A percentile compares a stretch with the other conserved stretches of the same genome.
Evolutionary conservation across 2,888 invertebrate species (phyloP).

Genomic region (Choristoneura rosaceana): DNA sequence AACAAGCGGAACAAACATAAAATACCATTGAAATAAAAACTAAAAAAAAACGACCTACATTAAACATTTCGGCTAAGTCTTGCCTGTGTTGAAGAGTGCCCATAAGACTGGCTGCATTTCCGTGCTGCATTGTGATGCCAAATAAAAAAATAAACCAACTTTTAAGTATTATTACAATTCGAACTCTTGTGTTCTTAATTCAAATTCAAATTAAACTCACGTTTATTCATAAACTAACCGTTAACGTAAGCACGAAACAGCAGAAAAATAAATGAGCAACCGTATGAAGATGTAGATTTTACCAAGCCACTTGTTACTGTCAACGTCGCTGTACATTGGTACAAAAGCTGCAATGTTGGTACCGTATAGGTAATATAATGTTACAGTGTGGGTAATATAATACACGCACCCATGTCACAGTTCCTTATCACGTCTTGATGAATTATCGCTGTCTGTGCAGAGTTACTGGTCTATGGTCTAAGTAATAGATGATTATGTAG

Average conservation of each 20-base stretch:
- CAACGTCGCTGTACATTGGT: constrained; percentile 29
- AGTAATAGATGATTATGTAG: constrained; percentile 41
- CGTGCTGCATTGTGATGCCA: too few species aligned
- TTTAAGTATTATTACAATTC: background rate
- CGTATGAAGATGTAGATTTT: constrained; percentile 38
- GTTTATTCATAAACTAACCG: constrained; percentile 1
- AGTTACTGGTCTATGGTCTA: constrained; percentile 45
- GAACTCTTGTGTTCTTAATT: constrained; percentile 13
- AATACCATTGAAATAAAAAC: too few species aligned
- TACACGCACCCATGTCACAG: constrained; percentile 68
- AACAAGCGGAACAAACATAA: too few species aligned
- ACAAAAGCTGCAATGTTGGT: constrained; percentile 25
- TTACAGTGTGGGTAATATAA: constrained; percentile 60
- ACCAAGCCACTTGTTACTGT: constrained; percentile 36
- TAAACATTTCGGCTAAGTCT: too few species aligned
- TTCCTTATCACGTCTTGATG: constrained; percentile 75
- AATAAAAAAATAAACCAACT: background rate
- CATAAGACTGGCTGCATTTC: too few species aligned
- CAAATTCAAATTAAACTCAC: constrained; percentile 20
- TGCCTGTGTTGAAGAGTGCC: too few species aligned
- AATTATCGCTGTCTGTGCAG: constrained; percentile 66
- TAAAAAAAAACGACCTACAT: too few species aligned
- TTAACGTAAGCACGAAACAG: constrained; percentile 25
- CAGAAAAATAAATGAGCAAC: constrained; percentile 29
- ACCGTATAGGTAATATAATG: constrained; percentile 28